These are phyloP conservation scores for Murina feae DNA, from an alignment of 2,113 vertebrate genomes.

Conservation along the genomic window DNA sequence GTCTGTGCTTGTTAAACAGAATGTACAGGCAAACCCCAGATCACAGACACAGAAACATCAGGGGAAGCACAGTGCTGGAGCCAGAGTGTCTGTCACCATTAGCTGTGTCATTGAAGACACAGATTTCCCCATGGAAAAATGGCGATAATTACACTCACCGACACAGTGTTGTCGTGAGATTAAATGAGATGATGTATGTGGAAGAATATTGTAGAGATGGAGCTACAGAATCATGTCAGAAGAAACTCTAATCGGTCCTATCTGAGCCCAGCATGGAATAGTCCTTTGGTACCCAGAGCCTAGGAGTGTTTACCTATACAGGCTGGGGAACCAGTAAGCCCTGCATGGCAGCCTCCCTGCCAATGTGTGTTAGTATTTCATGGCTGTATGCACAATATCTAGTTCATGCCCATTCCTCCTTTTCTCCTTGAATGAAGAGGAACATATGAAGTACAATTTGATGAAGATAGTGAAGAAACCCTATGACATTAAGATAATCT, in stretches of 20 bases:
- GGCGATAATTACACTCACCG: background rate
- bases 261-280: background rate
- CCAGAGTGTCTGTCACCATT: background rate
- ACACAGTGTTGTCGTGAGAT: background rate
- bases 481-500: background rate
- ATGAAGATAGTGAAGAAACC: background rate
- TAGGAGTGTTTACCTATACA: background rate
- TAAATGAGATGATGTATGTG: background rate
- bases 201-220: background rate
- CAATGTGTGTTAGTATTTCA: background rate
- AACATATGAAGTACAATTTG: background rate
- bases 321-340: background rate
- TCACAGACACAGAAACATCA: background rate
- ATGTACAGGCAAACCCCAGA: background rate
- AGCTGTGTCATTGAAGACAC: background rate
- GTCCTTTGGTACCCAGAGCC: background rate
- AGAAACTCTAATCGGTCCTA: background rate
- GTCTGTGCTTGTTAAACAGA: background rate
- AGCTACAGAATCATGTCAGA: background rate
- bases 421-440: background rate
- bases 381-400: background rate
- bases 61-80: background rate
- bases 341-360: background rate
- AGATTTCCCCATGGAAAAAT: background rate
- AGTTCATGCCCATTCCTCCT: background rate